Evolutionary conservation across 2,113 vertebrate genomes (phyloP), one percentile per base, ranked within the genome.

Genomic region (Sinocyclocheilus anophthalmus): DNA sequence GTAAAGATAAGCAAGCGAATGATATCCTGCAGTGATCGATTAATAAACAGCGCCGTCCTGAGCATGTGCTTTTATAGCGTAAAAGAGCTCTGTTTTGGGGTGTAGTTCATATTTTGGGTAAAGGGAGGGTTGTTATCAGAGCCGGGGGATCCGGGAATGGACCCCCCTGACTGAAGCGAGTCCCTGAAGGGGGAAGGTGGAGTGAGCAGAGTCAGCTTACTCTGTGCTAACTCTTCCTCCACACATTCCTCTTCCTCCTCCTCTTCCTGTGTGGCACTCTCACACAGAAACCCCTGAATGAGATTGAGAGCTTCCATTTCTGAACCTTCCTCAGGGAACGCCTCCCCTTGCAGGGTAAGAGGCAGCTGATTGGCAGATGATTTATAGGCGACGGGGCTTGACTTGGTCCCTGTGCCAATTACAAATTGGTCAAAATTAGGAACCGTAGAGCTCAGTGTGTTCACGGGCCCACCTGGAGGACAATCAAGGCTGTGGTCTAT

Each of bases 161-260:
- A 96, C 88, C 96, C 97, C 89, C 95, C 96, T 0, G 97, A 98
- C 88, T 94, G 96, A 92, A 96, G 96, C 0, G 97, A 99, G 95
- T 99, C 98, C 91, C 97, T 96, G 92, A 99, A 99, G 33, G 98
- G 98, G 61, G 98, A 99, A 0, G 98, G 98, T 0, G 98, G 98
- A 0, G 97, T 98, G 88, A 99, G 93, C 85, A 97, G 92, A 76
- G 92, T 95, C 33, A 96, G 84, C 91, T 96, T 97, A 94, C 94
- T 93, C 90, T 93, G 95, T 9, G 88, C 92, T 0, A 90, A 91
- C 88, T 95, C 93, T 85, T 94, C 94, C 39, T 87, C 84, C 26
- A 90, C 92, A 85, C 90, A 90, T 81, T 88, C 91, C 42, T 83
- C 92, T 63, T 92, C 90, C 89, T 83, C 92, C 57, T 92, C 90